These are phyloP conservation scores for Hippocampus abdominalis DNA, from an alignment of 2,113 vertebrate genomes.

Conservation along the genomic window DNA sequence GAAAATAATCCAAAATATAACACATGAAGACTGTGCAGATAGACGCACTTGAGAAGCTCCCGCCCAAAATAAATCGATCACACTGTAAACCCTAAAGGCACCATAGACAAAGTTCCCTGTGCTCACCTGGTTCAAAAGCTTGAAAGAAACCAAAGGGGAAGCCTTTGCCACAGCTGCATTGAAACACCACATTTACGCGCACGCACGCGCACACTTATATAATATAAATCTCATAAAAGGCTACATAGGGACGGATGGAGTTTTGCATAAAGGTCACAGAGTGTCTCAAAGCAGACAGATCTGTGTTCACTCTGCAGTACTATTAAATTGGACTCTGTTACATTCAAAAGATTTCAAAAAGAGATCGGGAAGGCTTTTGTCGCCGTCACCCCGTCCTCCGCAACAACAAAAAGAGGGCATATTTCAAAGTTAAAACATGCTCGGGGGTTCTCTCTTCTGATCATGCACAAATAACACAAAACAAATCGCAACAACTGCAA, in stretches of 20 bases:
- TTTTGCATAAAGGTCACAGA: constrained; percentile 54
- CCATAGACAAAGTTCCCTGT: constrained; percentile 59
- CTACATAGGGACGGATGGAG: constrained; percentile 34
- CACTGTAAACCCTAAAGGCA: constrained; percentile 59
- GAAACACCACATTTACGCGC: constrained; percentile 20
- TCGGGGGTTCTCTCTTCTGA: constrained; percentile 25
- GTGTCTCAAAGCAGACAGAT: constrained; percentile 48
- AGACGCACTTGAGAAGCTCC: constrained; percentile 32
- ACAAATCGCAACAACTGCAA: constrained; percentile 36
- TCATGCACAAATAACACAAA: constrained; percentile 52
- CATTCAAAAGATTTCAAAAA: constrained; percentile 24
- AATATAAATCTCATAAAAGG: constrained; percentile 25
- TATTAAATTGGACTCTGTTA: constrained; percentile 9
- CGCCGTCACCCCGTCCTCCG: constrained; percentile 7
- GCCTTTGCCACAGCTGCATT: constrained; percentile 30
- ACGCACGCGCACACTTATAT: not conserved
- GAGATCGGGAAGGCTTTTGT: constrained; percentile 9
- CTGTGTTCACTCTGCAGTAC: constrained; percentile 9
- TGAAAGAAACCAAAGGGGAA: constrained; percentile 16
- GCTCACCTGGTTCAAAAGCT: constrained; percentile 25
- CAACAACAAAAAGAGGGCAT: constrained; percentile 15
- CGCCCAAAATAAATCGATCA: constrained; percentile 39
- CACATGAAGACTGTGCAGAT: constrained; percentile 24
- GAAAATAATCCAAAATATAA: constrained; percentile 12
- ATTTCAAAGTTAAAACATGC: constrained; percentile 42